Percentiles rank a stretch among this genome's conserved stretches.
Conservation (phyloP, 2,888 invertebrate species). For the Tachina fera region DNA sequence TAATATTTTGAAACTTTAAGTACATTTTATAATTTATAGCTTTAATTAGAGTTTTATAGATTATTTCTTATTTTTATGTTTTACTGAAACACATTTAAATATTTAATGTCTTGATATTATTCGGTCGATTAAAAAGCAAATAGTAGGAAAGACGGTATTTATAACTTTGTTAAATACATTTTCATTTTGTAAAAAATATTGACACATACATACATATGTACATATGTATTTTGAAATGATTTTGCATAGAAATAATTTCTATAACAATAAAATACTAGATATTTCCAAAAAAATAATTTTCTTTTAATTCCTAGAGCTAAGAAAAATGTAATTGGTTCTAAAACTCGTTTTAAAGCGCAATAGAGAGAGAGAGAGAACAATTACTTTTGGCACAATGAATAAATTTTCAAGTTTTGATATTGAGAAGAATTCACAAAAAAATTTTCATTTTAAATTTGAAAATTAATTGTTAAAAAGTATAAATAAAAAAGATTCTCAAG, state of each 20-base stretch:
- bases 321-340: too few species aligned
- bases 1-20: conserved; percentile 11
- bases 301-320: too few species aligned
- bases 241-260: background rate
- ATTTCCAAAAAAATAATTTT: too few species aligned
- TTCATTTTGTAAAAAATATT: background rate
- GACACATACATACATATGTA: too few species aligned
- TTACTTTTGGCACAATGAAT: too few species aligned
- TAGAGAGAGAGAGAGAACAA: too few species aligned
- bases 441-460: too few species aligned
- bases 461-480: too few species aligned
- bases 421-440: too few species aligned
- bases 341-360: too few species aligned
- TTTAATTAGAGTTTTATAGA: conserved; percentile 40
- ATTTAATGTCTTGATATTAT: background rate
- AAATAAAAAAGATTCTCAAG: too few species aligned
- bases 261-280: background rate
- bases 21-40: conserved; percentile 61
- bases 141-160: background rate
- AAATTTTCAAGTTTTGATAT: too few species aligned
- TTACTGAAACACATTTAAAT: conserved; percentile 1
- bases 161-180: background rate
- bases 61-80: conserved; percentile 1
- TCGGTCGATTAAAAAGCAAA: background rate
- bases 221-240: background rate